Conservation (phyloP, 1,140 invertebrate species). For the Oryzaephilus surinamensis region DNA sequence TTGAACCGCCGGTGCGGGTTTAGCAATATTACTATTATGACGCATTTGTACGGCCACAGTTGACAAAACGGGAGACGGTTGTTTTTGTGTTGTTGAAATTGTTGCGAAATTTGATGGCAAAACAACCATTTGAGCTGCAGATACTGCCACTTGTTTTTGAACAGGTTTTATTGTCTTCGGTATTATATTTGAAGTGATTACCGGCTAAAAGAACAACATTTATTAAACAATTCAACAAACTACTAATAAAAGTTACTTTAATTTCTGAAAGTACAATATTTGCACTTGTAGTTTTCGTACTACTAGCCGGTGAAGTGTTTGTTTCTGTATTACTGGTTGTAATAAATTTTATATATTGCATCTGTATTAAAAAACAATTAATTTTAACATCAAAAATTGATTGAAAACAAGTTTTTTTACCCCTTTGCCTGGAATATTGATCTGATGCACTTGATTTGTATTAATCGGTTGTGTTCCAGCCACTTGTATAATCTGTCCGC, state of each 20-base stretch:
- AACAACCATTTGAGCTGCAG: constrained; percentile 1
- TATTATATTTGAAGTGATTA: constrained; percentile 1
- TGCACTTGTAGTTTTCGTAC: constrained; percentile 9
- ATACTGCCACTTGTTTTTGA: constrained; percentile 6
- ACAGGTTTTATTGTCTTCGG: constrained; percentile 8
- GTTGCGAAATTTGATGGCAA: constrained; percentile 4
- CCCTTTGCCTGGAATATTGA: constrained; percentile 59
- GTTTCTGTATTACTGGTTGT: constrained; percentile 43
- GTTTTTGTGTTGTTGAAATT: constrained; percentile 5
- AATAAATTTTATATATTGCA: constrained; percentile 62
- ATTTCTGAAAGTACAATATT: constrained; percentile 23
- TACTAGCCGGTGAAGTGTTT: constrained; percentile 31
- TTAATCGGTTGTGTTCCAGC: constrained; percentile 43
- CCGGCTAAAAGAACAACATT: constrained; percentile 1
- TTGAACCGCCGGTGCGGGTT: neutral
- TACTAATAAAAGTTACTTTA: constrained; percentile 12
- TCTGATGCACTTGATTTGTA: constrained; percentile 52
- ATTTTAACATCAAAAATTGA: neutral
- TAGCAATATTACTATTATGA: constrained; percentile 3
- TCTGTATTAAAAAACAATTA: constrained; percentile 34
- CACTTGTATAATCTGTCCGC: constrained; percentile 51
- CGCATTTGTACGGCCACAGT: neutral
- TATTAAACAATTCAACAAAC: neutral
- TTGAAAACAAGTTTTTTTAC: constrained; percentile 20
- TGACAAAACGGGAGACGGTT: neutral